Evolutionary conservation across 1,140 invertebrate genomes (phyloP).

Genomic region (Dryas iulia): DNA sequence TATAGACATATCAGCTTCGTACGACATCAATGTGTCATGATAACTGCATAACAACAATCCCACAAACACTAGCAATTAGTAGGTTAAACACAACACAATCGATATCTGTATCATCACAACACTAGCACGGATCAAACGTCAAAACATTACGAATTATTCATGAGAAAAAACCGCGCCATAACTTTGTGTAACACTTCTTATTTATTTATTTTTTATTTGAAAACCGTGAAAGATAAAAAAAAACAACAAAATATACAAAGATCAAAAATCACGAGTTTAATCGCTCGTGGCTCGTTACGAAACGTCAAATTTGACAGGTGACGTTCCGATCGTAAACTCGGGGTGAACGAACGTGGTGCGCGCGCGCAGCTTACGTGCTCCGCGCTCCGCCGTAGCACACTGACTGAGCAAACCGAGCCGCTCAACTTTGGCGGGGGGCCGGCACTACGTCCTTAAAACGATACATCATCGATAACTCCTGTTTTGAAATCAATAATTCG

Average conservation of each 20-base stretch:
- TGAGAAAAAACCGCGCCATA: constrained; percentile 47
- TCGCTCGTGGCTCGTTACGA: constrained; percentile 50
- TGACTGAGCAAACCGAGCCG: constrained; percentile 42
- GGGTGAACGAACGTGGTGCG: constrained; percentile 63
- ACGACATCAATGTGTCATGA: constrained; percentile 73
- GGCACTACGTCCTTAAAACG: constrained; percentile 55
- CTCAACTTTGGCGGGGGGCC: constrained; percentile 56
- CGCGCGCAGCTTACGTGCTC: constrained; percentile 51
- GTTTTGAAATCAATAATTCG: constrained; percentile 53
- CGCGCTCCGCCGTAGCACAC: constrained; percentile 53
- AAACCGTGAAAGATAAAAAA: constrained; percentile 18
- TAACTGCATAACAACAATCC: constrained; percentile 63
- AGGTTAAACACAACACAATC: constrained; percentile 50
- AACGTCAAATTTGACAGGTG: constrained; percentile 70
- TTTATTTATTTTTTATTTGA: constrained; percentile 13
- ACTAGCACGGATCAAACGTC: constrained; percentile 55
- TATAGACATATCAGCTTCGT: constrained; percentile 77
- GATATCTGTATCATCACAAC: constrained; percentile 56
- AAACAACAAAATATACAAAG: not conserved
- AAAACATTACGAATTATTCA: constrained; percentile 54
- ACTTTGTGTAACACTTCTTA: constrained; percentile 32
- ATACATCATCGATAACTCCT: constrained; percentile 65
- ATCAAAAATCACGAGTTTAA: constrained; percentile 32
- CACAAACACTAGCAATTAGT: constrained; percentile 45
- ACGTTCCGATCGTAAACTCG: constrained; percentile 57